phyloP scores from a whole-genome alignment of 2,888 invertebrate genomes.

The Scaptomyza reducta region DNA sequence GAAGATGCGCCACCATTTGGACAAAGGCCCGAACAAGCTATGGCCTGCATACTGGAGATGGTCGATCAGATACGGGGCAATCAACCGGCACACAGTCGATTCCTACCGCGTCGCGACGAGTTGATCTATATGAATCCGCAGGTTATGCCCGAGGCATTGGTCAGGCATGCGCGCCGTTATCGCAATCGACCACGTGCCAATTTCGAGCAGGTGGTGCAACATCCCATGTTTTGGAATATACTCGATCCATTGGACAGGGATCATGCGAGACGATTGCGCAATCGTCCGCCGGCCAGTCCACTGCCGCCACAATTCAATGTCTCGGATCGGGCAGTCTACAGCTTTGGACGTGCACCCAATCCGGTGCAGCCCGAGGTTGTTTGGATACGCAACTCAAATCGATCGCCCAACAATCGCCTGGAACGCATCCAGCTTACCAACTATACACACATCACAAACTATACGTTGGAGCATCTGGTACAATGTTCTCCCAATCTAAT shows the following conservation, averaged over 20 bases:
- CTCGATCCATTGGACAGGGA: conserved; percentile 75
- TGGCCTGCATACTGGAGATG: conserved; percentile 51
- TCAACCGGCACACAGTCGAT: conserved; percentile 68
- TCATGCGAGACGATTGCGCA: conserved; percentile 48
- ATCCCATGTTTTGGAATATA: conserved; percentile 82
- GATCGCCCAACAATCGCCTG: conserved; percentile 85
- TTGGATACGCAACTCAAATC: conserved; percentile 82
- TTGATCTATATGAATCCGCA: conserved; percentile 74
- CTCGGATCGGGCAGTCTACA: conserved; percentile 83
- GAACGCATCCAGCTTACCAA: conserved; percentile 86
- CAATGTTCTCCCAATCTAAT: conserved; percentile 86
- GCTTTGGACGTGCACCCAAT: conserved; percentile 81
- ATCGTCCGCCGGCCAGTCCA: conserved; percentile 26
- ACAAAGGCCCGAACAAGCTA: conserved; percentile 28
- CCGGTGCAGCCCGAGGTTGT: conserved; percentile 82
- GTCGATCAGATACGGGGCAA: conserved; percentile 59
- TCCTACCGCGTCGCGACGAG: conserved; percentile 74
- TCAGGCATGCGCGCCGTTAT: conserved; percentile 57
- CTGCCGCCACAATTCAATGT: conserved; percentile 59
- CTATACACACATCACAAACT: conserved; percentile 87
- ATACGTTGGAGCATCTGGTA: conserved; percentile 87
- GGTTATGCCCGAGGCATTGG: conserved; percentile 48
- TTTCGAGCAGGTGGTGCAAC: conserved; percentile 74
- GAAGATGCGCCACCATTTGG: conserved; percentile 25
- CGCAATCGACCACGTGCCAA: conserved; percentile 52